Evolutionary conservation across 2,113 vertebrate species (phyloP).

Genomic region (Chrysemys picta): DNA sequence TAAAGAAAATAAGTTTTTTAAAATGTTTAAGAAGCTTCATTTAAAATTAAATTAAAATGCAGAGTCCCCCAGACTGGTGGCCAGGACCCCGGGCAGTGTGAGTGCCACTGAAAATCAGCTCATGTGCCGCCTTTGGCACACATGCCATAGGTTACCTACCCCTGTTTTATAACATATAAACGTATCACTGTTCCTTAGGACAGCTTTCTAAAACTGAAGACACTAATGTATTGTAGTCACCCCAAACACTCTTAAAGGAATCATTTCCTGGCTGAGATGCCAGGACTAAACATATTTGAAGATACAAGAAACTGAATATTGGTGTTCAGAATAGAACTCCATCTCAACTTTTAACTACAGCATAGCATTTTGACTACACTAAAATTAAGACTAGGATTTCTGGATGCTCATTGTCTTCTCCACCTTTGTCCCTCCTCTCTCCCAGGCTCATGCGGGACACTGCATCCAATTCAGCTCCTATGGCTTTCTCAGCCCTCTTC

Average conservation of each 20-base stretch:
- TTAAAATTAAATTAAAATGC: too few species aligned
- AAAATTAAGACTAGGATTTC: background rate
- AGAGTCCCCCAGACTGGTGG: too few species aligned
- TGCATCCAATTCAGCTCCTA: accelerated
- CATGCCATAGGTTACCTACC: too few species aligned
- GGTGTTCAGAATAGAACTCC: background rate
- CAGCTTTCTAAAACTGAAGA: background rate
- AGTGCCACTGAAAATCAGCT: too few species aligned
- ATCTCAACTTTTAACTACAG: background rate
- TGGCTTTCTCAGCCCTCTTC: background rate
- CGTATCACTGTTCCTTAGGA: background rate
- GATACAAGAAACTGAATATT: background rate
- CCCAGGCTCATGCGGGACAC: background rate
- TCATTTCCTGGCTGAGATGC: background rate
- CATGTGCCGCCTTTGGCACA: too few species aligned
- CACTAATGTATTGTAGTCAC: background rate
- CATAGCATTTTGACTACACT: background rate
- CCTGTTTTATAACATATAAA: background rate
- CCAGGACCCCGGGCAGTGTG: too few species aligned
- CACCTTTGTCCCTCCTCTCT: accelerated
- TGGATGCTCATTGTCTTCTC: background rate
- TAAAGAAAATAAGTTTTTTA: too few species aligned
- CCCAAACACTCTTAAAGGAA: background rate
- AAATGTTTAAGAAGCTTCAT: too few species aligned
- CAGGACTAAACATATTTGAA: background rate